Base-by-base conservation (phyloP, 2,113 vertebrate genomes). In the Odontophorus gujanensis region DNA sequence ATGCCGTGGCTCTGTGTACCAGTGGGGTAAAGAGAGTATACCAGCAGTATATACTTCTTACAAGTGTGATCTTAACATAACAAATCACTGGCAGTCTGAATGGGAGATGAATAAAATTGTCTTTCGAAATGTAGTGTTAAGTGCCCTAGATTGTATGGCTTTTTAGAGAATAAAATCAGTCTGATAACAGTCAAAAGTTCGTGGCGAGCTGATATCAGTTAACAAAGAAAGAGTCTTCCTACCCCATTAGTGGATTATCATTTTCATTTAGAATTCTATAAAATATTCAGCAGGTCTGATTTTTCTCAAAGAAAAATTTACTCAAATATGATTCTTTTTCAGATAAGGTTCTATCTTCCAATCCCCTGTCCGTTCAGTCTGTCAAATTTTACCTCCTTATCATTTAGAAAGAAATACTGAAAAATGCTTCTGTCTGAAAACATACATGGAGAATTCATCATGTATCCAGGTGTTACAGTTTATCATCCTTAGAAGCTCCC, bases 101-200 rank as follows among this genome's bases (percentile, higher is more conserved):
- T 53, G 16, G 2, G 26, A 73, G 11, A 85, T 90, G 42, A 71
- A 4, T 89, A 11, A 74, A 79, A 58, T 69, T n/a, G 32, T 71
- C 68, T 85, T 85, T 84, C n/a, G 79, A 80, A 92, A 73, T 85
- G 20, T 24, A 51, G 34, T 67, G 20, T 91, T 50, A 47, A 77
- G 34, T 79, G 40, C 45, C 34, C 73, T 82, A 32, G 59, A 91
- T 92, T 62, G 59, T 51, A 11, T 67, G 63, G 73, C 72, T 82
- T 85, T 38, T 85, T 92, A 76, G 84, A 76, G 67, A 89, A 69
- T 38, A 84, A 92, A 92, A 81, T 77, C 53, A 71, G 34, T 74
- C 72, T 74, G 90, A n/a, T 92, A 47, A 47, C 89, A 22, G 38
- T 90, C 43, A 34, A 42, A 80, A 81, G 87, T 68, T 91, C 73